phyloP scores from a whole-genome alignment of 2,113 vertebrate genomes.

The Brachirus orientalis region DNA sequence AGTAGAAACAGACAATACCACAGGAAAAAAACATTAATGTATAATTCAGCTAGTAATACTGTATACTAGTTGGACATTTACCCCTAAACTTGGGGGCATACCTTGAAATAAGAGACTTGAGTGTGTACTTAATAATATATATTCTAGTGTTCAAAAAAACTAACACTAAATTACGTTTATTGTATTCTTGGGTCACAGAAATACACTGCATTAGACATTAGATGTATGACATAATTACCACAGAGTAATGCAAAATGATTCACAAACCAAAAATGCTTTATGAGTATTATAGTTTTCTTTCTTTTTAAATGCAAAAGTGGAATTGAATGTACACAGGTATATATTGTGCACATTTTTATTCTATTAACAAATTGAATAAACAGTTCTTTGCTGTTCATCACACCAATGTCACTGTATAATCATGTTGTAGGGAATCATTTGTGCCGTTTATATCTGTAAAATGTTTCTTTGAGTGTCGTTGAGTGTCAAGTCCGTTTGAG shows the following conservation, averaged over 20 bases:
- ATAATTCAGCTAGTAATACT: neutral
- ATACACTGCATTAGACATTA: too few relatives aligned
- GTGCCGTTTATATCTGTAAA: neutral
- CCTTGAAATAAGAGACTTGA: neutral
- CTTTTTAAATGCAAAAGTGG: too few relatives aligned
- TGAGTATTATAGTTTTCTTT: too few relatives aligned
- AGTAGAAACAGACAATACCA: neutral
- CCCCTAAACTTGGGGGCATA: neutral
- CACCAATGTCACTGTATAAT: too few relatives aligned
- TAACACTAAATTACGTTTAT: neutral
- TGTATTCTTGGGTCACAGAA: slow-evolving; percentile 5
- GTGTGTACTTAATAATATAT: neutral
- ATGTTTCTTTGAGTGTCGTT: slow-evolving; percentile 18
- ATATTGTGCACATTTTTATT: too few relatives aligned
- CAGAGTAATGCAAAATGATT: too few relatives aligned
- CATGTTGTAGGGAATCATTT: too few relatives aligned
- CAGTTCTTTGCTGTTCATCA: too few relatives aligned
- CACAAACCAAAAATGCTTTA: too few relatives aligned
- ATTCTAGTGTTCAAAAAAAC: neutral
- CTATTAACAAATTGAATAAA: too few relatives aligned
- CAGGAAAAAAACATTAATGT: neutral
- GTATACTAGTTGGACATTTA: neutral
- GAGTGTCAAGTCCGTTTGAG: neutral
- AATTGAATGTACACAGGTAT: too few relatives aligned
- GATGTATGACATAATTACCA: too few relatives aligned